phyloP scores from a whole-genome alignment of 2,888 invertebrate genomes.

The Lysandra coridon region DNA sequence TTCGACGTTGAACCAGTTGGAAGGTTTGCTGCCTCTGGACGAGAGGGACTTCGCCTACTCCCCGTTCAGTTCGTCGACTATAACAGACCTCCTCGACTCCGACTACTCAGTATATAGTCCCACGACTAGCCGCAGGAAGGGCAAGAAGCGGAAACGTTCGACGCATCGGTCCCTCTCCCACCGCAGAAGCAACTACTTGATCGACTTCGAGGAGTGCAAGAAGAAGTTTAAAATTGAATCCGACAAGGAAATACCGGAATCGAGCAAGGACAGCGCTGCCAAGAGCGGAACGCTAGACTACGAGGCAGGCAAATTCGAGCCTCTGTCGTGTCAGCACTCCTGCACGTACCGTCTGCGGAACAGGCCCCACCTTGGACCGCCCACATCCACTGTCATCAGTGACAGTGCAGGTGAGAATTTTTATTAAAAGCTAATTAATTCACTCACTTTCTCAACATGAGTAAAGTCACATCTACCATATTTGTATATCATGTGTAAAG shows the following conservation, averaged over 20 bases:
- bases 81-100: slow-evolving; percentile 72
- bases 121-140: slow-evolving; percentile 65
- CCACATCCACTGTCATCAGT: slow-evolving; percentile 64
- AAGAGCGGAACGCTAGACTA: slow-evolving; percentile 53
- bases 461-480: too few relatives aligned
- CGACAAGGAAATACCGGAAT: slow-evolving; percentile 61
- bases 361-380: slow-evolving; percentile 59
- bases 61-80: slow-evolving; percentile 75
- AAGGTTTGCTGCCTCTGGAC: slow-evolving; percentile 72
- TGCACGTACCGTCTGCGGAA: slow-evolving; percentile 62
- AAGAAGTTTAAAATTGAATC: slow-evolving; percentile 80
- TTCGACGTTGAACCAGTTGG: slow-evolving; percentile 53
- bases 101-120: slow-evolving; percentile 77
- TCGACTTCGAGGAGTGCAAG: slow-evolving; percentile 64
- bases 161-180: slow-evolving; percentile 66
- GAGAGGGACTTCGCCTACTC: slow-evolving; percentile 77
- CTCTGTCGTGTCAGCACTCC: slow-evolving; percentile 48
- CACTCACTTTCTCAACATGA: too few relatives aligned
- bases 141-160: slow-evolving; percentile 73
- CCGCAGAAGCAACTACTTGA: slow-evolving; percentile 61
- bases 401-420: slow-evolving; percentile 61
- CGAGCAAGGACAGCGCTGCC: slow-evolving; percentile 49
- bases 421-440: too few relatives aligned
- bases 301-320: slow-evolving; percentile 58
- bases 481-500: too few relatives aligned